These are phyloP conservation scores for Muscicapa striata DNA, from an alignment of 2,797 vertebrate genomes.

Conservation along the genomic window DNA sequence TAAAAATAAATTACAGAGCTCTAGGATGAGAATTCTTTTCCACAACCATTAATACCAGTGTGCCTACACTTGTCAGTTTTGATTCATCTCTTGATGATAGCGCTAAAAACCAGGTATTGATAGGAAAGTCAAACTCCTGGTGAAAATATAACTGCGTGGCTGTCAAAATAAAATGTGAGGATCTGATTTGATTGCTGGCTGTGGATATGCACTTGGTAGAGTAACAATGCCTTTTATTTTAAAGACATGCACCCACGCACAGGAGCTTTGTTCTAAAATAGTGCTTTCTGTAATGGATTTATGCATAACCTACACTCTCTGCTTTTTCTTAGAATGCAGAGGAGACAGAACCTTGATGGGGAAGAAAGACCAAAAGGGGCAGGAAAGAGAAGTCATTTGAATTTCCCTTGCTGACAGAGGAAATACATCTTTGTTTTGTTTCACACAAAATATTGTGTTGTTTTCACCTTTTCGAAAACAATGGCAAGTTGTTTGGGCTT, in stretches of 20 bases:
- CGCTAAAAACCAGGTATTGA: slow-evolving; percentile 45
- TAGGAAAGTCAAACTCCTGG: slow-evolving; percentile 31
- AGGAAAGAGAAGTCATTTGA: background rate
- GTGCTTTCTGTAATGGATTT: slow-evolving; percentile 62
- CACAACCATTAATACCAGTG: background rate
- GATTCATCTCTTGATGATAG: slow-evolving; percentile 60
- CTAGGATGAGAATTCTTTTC: background rate
- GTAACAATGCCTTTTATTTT: slow-evolving; percentile 75
- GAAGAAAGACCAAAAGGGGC: background rate
- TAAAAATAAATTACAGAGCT: slow-evolving; percentile 40
- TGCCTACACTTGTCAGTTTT: slow-evolving; percentile 51
- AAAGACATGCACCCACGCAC: slow-evolving; percentile 66
- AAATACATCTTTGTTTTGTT: background rate
- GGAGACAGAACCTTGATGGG: slow-evolving; percentile 1
- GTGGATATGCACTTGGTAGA: slow-evolving; percentile 46
- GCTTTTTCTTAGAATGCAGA: slow-evolving; percentile 23
- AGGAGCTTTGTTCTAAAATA: slow-evolving; percentile 72
- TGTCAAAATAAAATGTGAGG: slow-evolving; percentile 78
- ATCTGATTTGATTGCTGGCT: slow-evolving; percentile 62
- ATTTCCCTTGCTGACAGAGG: background rate
- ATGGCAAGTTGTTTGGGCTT: background rate
- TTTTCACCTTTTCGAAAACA: slow-evolving; percentile 31
- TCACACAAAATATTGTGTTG: background rate
- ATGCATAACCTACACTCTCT: slow-evolving; percentile 1
- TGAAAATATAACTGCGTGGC: slow-evolving; percentile 59